Evolutionary conservation across 2,888 invertebrate species (phyloP), one percentile per base, ranked within the genome.

Genomic region (Apamea crenata): DNA sequence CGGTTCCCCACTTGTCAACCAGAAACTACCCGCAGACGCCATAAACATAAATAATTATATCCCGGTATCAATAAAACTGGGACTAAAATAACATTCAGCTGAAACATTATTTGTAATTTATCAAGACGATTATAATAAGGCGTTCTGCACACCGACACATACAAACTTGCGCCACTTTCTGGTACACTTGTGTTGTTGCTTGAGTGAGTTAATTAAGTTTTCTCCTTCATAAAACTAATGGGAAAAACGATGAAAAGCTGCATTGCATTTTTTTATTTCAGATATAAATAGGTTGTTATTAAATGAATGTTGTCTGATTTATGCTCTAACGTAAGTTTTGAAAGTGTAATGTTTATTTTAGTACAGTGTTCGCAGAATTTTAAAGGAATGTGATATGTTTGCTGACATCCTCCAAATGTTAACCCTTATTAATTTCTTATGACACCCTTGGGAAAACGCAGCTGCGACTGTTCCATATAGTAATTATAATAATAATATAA

Each of bases 31-130:
- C 36, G 32, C 47, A 76, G 61, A 59, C 74, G 65, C 67, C 63
- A 70, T 81, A 83, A 86, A 87, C 74, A 84, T 80, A 81, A 80
- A 86, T 88, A 80, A n/a, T n/a, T 79, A 86, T 69, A 83, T 75
- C 68, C 53, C 36, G 70, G 40, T 77, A 69, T 71, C 87, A 77
- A 84, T 84, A 88, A 85, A 87, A 80, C 65, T 40, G 53, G 36
- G 29, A 77, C 77, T 84, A 72, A 80, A 87, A 82, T 81, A 86
- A 74, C 80, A 68, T 70, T 70, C 50, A 79, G 50, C 71, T 44
- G 29, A 79, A 61, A 72, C 78, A 70, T 81, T 82, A 79, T 66
- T 71, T 59, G 74, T 86, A 79, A 86, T 82, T 82, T 88, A 87
- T 84, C 56, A 68, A 68, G 56, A 76, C 82, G n/a, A 77, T 88